A percentile compares a stretch with the other conserved stretches of the same genome.
Evolutionary conservation across 2,113 vertebrate species (phyloP).

Genomic region (Nibea coibor): DNA sequence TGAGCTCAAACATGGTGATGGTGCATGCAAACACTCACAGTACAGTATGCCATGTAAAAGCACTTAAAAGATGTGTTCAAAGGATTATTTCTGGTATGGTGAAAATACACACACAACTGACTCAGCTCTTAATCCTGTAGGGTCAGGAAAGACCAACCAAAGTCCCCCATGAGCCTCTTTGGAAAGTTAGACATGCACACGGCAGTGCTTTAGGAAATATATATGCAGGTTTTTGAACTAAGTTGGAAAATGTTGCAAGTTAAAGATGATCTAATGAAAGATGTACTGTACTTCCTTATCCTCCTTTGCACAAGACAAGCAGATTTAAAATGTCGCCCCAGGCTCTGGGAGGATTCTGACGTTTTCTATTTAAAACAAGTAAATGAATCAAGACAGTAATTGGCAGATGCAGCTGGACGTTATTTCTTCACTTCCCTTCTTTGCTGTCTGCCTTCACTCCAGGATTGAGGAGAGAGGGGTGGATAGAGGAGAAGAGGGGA

Average conservation of each 20-base stretch:
- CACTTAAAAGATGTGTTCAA: constrained; percentile 58
- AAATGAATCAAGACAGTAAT: not conserved
- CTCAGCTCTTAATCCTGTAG: constrained; percentile 39
- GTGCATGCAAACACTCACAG: constrained; percentile 37
- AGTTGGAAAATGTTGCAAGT: not conserved
- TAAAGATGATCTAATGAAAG: not conserved
- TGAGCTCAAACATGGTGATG: constrained; percentile 14
- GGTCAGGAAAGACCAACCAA: constrained; percentile 20
- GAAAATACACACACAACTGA: constrained; percentile 42
- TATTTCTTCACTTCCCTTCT: not conserved
- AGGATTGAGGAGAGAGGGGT: too few species aligned
- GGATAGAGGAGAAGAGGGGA: too few species aligned
- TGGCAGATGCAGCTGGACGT: not conserved
- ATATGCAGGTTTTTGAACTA: not conserved
- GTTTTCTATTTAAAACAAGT: not conserved
- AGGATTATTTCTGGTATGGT: constrained; percentile 60
- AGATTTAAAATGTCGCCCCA: not conserved
- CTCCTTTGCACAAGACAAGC: too few species aligned
- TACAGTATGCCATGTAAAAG: constrained; percentile 40
- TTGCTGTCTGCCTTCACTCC: not conserved
- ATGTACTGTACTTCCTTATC: too few species aligned
- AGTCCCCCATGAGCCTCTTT: constrained; percentile 19
- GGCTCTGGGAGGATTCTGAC: not conserved
- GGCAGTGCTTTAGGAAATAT: not conserved
- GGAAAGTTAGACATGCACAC: not conserved